Percentiles rank a stretch among this genome's conserved stretches.
Evolutionary conservation across 2,797 vertebrate species (phyloP).

Genomic region (Gymnoscopelus braueri): DNA sequence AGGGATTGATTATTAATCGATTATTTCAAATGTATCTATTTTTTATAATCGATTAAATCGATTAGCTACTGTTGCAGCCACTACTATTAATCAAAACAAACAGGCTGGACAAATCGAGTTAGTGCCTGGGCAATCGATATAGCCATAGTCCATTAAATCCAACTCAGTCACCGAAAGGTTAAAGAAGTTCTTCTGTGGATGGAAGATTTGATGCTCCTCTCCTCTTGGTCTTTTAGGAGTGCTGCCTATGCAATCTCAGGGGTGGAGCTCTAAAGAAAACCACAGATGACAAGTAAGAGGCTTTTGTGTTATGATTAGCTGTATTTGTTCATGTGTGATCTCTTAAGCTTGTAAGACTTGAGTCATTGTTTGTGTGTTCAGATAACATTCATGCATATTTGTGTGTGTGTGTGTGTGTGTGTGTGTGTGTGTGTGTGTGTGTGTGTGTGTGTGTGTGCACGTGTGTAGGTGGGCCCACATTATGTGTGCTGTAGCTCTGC

Average conservation of each 20-base stretch:
- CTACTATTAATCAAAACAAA: too few relatives aligned
- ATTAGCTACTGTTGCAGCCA: too few relatives aligned
- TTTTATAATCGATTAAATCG: too few relatives aligned
- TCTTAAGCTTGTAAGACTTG: conserved; percentile 40
- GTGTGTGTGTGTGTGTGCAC: conserved; percentile 36
- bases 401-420: conserved; percentile 42
- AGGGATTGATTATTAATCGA: too few relatives aligned
- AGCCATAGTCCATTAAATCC: not conserved
- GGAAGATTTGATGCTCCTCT: conserved; percentile 14
- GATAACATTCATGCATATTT: conserved; percentile 33
- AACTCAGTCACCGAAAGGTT: not conserved
- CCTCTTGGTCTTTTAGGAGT: conserved; percentile 81
- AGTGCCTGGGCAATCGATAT: not conserved
- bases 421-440: conserved; percentile 25
- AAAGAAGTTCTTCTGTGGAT: conserved; percentile 6
- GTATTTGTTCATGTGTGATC: conserved; percentile 50
- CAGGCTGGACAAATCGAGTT: too few relatives aligned
- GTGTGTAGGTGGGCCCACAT: conserved; percentile 92
- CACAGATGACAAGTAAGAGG: conserved; percentile 89
- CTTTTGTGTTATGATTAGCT: conserved; percentile 53
- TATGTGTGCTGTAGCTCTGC: conserved; percentile 94
- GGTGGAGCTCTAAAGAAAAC: conserved; percentile 97
- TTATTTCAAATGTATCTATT: too few relatives aligned
- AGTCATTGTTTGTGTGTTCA: conserved; percentile 29
- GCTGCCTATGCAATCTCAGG: conserved; percentile 96